Evolutionary conservation across 2,113 vertebrate species (phyloP), one percentile per base, ranked within the genome.

Genomic region (Ellobius talpinus): DNA sequence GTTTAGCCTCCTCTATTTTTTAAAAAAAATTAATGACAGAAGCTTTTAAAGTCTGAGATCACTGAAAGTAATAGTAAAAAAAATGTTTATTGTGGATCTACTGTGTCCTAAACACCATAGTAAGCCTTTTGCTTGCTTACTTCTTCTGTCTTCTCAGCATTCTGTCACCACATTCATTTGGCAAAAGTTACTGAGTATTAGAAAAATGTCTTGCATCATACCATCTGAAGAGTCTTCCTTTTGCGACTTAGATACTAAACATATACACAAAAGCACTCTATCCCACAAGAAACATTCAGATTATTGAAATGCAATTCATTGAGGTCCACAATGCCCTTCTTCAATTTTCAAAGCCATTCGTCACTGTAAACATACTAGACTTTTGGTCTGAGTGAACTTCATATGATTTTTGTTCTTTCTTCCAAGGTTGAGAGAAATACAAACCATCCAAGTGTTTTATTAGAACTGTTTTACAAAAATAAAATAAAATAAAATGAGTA

Each of bases 111-210:
- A 76, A 29, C 65, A 47, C 45, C 61, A 1, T 61, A 52, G 31
- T 76, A 66, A 81, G 47, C 17, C 70, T 17, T 94, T 82, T n/a
- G n/a, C 3, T 89, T 90, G 13, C 3, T 87, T 87, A 70, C 61
- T 93, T 50, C 52, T 89, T 95, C 7, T 78, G 5, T 90, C 10
- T 7, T 58, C 31, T 78, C 29, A 70, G 74, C 7, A 42, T 26
- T 52, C 23, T 91, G 16, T 91, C 87, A 47, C 47, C 84, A 50
- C 84, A 63, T 93, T 33, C 52, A 79, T 77, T 94, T 96, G 68
- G 95, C 19, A 77, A 63, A 94, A 50, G 24, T 89, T 73, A 65
- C 21, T 63, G 47, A 91, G 42, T 1, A 70, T 68, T 42, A 78
- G 39, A 93, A 24, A 81, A 93, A 93, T n/a, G n/a, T 63, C 24